Base-by-base conservation (phyloP, 2,888 invertebrate species). In the Laspeyria flexula region DNA sequence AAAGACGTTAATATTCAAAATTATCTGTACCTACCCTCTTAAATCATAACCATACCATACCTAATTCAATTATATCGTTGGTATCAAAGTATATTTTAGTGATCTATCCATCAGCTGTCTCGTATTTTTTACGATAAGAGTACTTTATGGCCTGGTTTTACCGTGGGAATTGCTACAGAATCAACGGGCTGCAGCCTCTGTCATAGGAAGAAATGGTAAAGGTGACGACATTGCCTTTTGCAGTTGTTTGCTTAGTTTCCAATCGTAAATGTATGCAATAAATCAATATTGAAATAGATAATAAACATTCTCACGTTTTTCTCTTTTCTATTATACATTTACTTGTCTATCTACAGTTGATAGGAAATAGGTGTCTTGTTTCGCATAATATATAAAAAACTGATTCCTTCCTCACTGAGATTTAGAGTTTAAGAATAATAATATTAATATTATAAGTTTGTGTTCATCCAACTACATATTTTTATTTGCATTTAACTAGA, bases 291-390 rank as follows among this genome's bases (percentile, higher is more conserved):
- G 60, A 69, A 64, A 70, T 71, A 66, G 59, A 44, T 55, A 50
- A 3, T 55, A 40, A 59, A 38, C 39, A 61, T 67, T 83, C 83
- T 65, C 87, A 88, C 86, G 84, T 79, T 86, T 85, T 85, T 81
- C 49, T 57, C 55, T 61, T n/a, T 6, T 25, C 3, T 7, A 25
- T 7, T 6, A 25, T 25, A 25, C 25, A 25, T 1, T 25, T 31
- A 5, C 11, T 11, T n/a, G n/a, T n/a, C n/a, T n/a, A n/a, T n/a
- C n/a, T n/a, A n/a, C n/a, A n/a, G n/a, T n/a, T n/a, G n/a, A n/a
- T n/a, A n/a, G n/a, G n/a, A n/a, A n/a, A n/a, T n/a, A n/a, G n/a
- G n/a, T n/a, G n/a, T n/a, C n/a, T n/a, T n/a, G n/a, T n/a, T n/a
- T n/a, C n/a, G n/a, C n/a, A n/a, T n/a, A n/a, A n/a, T n/a, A n/a